Conservation (phyloP, 92 coral and sea anemone genomes). For the Plumapathes pennacea region DNA sequence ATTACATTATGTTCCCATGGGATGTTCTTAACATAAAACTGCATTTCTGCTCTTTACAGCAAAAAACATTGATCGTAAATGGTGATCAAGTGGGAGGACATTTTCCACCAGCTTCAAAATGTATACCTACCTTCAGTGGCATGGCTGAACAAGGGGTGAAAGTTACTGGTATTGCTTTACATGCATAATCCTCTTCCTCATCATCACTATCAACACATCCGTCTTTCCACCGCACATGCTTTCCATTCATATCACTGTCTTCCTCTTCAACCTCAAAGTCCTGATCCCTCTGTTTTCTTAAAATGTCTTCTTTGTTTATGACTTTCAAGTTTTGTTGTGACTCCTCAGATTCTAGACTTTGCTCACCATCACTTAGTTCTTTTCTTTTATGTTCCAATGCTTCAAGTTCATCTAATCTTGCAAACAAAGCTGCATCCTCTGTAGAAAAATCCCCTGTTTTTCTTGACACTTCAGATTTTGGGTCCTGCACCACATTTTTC, state of each 20-base stretch:
- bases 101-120: background rate
- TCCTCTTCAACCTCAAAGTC: background rate
- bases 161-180: conserved; percentile 18
- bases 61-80: too few relatives aligned
- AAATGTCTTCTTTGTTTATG: background rate
- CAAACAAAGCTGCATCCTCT: conserved; percentile 70
- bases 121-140: background rate
- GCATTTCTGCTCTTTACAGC: too few relatives aligned
- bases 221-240: conserved; percentile 16
- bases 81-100: background rate
- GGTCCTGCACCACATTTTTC: background rate
- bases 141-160: conserved; percentile 5
- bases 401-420: conserved; percentile 86
- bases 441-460: conserved; percentile 1
- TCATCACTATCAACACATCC: background rate
- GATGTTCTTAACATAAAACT: too few relatives aligned
- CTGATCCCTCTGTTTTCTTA: background rate
- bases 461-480: background rate
- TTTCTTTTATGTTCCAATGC: conserved; percentile 54
- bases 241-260: background rate
- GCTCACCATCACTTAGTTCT: conserved; percentile 52
- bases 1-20: too few relatives aligned
- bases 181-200: background rate
- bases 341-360: conserved; percentile 6
- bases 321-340: background rate